Evolutionary conservation across 2,888 invertebrate species (phyloP).

Genomic region (Xestia xanthographa): DNA sequence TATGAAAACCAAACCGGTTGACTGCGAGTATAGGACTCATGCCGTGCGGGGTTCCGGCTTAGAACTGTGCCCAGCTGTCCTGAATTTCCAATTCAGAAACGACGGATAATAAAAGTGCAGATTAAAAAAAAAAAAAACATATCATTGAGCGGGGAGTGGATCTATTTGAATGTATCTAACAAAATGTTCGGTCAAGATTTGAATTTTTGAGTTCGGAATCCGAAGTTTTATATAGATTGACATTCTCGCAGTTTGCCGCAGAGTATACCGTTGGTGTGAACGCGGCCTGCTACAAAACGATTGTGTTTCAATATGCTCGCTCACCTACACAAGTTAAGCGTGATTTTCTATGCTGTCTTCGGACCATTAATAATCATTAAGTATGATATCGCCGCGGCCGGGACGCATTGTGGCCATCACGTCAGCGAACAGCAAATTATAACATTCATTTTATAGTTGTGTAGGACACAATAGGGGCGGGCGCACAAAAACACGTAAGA

Average conservation of each 20-base stretch:
- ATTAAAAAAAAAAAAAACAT: background rate
- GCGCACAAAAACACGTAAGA: slow-evolving; percentile 80
- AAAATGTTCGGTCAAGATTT: background rate
- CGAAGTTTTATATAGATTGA: background rate
- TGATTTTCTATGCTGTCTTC: slow-evolving; percentile 79
- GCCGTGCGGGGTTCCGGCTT: background rate
- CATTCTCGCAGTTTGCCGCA: background rate
- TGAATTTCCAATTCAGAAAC: background rate
- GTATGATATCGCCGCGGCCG: slow-evolving; percentile 77
- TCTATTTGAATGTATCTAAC: background rate
- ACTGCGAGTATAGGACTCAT: background rate
- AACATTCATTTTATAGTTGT: slow-evolving; percentile 86
- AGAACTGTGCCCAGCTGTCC: background rate
- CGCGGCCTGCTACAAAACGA: background rate
- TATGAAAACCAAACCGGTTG: background rate
- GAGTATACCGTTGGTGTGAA: background rate
- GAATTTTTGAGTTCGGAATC: background rate
- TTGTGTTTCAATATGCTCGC: slow-evolving; percentile 38
- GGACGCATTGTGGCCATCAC: slow-evolving; percentile 76
- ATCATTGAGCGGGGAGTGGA: background rate
- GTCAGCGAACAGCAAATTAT: slow-evolving; percentile 81
- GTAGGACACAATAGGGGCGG: slow-evolving; percentile 78
- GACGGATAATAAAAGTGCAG: background rate
- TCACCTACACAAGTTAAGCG: slow-evolving; percentile 63
- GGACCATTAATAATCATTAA: slow-evolving; percentile 85